Evolutionary conservation across 2,113 vertebrate genomes (phyloP).

Genomic region (Sus scrofa): DNA sequence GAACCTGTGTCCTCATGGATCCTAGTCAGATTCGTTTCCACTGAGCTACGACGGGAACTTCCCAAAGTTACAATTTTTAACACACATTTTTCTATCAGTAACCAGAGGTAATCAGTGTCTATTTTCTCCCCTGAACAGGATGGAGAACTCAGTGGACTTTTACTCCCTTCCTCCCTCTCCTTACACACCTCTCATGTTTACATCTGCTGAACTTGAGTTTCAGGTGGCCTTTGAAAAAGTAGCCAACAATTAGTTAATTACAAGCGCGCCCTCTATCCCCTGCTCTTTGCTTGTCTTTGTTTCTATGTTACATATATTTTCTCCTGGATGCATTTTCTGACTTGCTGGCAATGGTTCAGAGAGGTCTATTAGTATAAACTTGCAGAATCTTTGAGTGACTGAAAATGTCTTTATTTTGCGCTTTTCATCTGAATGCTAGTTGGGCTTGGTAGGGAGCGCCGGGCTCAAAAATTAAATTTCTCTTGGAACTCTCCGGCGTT

Average conservation of each 20-base stretch:
- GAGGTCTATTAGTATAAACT: neutral
- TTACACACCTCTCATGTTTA: neutral
- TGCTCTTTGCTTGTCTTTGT: neutral
- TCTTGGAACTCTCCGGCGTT: neutral
- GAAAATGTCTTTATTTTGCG: neutral
- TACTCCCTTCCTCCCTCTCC: neutral
- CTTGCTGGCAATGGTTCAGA: neutral
- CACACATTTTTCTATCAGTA: neutral
- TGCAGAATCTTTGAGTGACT: neutral
- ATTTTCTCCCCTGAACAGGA: neutral
- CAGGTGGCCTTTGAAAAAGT: neutral
- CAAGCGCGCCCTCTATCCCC: neutral
- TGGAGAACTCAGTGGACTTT: neutral
- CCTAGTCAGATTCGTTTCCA: too few species aligned
- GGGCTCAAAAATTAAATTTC: neutral
- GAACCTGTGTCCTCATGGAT: too few species aligned
- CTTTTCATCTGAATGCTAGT: neutral
- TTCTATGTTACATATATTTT: neutral
- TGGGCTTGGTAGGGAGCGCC: neutral
- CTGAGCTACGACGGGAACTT: too few species aligned
- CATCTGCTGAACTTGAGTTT: slow-evolving; percentile 8
- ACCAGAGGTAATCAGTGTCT: neutral
- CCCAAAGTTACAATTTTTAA: too few species aligned
- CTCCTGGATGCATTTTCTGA: slow-evolving; percentile 16
- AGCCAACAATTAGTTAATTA: neutral